Evolutionary conservation across 1,140 invertebrate species (phyloP).

Genomic region (Telenomus remus): DNA sequence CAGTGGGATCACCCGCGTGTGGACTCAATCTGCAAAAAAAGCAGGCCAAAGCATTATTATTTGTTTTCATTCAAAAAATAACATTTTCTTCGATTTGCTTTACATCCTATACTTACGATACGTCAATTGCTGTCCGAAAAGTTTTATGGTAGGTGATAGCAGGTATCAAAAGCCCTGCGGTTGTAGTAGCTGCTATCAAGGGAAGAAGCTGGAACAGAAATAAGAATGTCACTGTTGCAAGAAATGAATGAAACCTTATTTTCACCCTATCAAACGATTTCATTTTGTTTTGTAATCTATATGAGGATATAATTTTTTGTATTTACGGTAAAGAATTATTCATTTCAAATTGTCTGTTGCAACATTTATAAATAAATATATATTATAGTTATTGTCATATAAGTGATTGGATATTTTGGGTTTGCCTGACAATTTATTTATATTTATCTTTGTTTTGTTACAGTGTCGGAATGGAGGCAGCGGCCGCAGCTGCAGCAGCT

Average conservation of each 20-base stretch:
- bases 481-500: conserved; percentile 63
- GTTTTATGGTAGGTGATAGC: conserved; percentile 57
- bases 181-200: conserved; percentile 50
- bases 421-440: not conserved
- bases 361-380: too few relatives aligned
- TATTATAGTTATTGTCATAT: too few relatives aligned
- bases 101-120: conserved; percentile 70
- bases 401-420: too few relatives aligned
- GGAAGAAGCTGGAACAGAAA: conserved; percentile 67
- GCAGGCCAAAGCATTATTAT: too few relatives aligned
- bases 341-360: too few relatives aligned
- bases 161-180: conserved; percentile 37
- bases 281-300: too few relatives aligned
- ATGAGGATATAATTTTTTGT: too few relatives aligned
- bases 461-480: conserved; percentile 75
- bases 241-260: too few relatives aligned
- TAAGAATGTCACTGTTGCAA: not conserved
- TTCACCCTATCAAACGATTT: too few relatives aligned
- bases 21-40: conserved; percentile 13
- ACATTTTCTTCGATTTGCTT: too few relatives aligned
- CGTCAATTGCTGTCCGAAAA: conserved; percentile 67
- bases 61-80: too few relatives aligned
- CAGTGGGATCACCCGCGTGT: not conserved
- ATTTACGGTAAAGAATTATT: too few relatives aligned
- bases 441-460: conserved; percentile 47